Evolutionary conservation across 2,888 invertebrate species (phyloP), one percentile per base, ranked within the genome.

Genomic region (Cephus sareptanus): DNA sequence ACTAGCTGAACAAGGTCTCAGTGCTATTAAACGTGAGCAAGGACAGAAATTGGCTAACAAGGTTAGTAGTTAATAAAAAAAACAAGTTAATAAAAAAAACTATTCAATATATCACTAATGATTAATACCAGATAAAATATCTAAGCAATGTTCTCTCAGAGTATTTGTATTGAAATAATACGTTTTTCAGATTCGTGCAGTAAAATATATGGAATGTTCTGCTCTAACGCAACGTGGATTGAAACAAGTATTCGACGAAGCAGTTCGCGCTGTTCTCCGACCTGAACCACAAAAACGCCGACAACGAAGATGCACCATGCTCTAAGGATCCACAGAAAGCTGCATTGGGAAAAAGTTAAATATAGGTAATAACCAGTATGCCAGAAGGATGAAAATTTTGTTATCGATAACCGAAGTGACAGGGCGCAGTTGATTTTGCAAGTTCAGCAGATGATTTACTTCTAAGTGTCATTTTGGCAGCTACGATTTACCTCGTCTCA

Each of bases 161-260:
- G 56, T 34, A 31, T 73, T 12, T 40, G 3, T 79, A 31, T 75
- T 76, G 31, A 71, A 71, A 31, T 71, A 9, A 71, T 71, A 34
- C 4, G 11, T 23, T 34, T 35, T 69, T 74, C 75, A 91, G 95
- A 97, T 99, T 90, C 95, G 99, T 92, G 99, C 99, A 85, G 98
- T 98, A 79, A 98, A 98, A 94, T 99, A 99, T 92, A 97, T 99
- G 96, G 99, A 99, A 93, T 99, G 99, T 93, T 99, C 99, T 77
- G 99, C 99, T 80, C 94, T 99, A 85, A 99, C 99, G 87, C 99
- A 99, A 92, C 95, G 99, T 90, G 99, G 99, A 82, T 94, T 99
- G 79, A 98, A 98, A 93, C 93, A 98, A 97, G 99, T 99, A 79
- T 99, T 99, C 93, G 99, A 99, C 90, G 99, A 99, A 93, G 98